phyloP scores from a whole-genome alignment of 2,797 vertebrate genomes.

The Sitta carolinensis region DNA sequence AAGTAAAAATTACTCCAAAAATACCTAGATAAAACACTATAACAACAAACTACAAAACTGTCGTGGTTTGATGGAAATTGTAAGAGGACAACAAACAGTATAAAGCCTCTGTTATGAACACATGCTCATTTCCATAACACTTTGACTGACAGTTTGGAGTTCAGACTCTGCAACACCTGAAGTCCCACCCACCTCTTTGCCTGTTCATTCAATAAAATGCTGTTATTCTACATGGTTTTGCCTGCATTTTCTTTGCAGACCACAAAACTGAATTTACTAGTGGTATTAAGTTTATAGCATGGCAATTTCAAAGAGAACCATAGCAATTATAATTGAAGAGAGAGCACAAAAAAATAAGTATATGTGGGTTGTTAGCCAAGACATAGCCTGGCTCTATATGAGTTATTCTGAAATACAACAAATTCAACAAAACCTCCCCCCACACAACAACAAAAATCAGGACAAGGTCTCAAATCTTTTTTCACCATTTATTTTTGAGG shows the following conservation, averaged over 20 bases:
- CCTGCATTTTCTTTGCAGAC: neutral
- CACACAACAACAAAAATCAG: neutral
- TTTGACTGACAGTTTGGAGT: neutral
- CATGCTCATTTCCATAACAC: accelerated
- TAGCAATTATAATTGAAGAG: neutral
- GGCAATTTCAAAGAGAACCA: neutral
- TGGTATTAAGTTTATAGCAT: neutral
- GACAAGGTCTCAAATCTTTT: neutral
- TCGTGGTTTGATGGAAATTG: neutral
- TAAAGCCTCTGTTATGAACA: neutral
- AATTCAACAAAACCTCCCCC: neutral
- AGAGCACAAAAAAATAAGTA: neutral
- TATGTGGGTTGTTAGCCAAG: neutral
- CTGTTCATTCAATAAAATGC: neutral
- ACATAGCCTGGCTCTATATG: neutral
- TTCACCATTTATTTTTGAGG: neutral
- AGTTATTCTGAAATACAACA: neutral
- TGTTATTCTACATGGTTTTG: neutral
- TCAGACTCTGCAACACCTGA: neutral
- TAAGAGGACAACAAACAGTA: neutral
- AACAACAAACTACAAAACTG: neutral
- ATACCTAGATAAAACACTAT: neutral
- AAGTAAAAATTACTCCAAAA: neutral
- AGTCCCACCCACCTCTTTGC: neutral
- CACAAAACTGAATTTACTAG: neutral